Percentiles rank a stretch among this genome's conserved stretches.
Conservation (phyloP, 2,113 vertebrate genomes). For the Anoura caudifer region DNA sequence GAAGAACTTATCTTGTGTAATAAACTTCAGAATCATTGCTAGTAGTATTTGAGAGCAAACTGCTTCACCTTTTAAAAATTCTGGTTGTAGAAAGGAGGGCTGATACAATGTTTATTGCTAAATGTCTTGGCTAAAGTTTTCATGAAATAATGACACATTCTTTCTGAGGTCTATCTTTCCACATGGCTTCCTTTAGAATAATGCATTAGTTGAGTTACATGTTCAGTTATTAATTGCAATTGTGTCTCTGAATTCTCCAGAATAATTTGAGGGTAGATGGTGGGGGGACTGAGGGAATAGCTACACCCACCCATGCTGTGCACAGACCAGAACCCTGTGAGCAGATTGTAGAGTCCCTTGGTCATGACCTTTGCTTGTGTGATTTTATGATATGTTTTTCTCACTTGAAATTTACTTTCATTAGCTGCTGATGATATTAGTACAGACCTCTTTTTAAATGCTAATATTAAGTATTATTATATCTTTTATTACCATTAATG, state of each 20-base stretch:
- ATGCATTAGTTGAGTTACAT: neutral
- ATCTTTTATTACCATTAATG: neutral
- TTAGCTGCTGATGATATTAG: neutral
- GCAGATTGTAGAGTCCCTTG: neutral
- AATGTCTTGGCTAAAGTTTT: neutral
- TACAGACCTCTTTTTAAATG: neutral
- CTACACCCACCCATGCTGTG: neutral
- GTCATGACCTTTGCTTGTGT: neutral
- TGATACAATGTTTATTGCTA: neutral
- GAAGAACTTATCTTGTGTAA: neutral
- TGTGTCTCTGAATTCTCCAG: neutral
- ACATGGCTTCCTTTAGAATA: neutral
- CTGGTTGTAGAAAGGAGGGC: neutral
- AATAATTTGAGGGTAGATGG: neutral
- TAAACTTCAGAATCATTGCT: neutral
- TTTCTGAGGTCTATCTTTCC: neutral
- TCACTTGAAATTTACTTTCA: neutral
- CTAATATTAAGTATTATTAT: neutral
- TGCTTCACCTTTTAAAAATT: neutral
- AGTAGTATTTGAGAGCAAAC: neutral
- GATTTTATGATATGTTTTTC: neutral
- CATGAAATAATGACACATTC: neutral
- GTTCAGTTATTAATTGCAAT: neutral
- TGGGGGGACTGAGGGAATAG: neutral
- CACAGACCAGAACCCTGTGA: neutral